These are phyloP conservation scores for Centropristis striata DNA, from an alignment of 2,113 vertebrate genomes.

Conservation along the genomic window DNA sequence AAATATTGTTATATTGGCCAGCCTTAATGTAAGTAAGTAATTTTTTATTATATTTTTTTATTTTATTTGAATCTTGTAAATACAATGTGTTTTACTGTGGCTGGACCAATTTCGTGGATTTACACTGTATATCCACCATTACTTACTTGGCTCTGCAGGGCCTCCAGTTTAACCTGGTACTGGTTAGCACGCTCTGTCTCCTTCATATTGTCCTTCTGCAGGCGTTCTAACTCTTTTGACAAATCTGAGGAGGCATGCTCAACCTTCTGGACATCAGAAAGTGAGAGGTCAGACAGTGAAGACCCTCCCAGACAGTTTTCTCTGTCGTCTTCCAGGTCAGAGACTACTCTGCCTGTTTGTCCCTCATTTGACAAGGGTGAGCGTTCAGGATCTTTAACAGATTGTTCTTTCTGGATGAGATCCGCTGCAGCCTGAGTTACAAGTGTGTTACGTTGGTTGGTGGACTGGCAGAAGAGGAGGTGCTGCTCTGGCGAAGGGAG, in stretches of 20 bases:
- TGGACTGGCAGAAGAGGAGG: constrained; percentile 72
- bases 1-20: too few relatives aligned
- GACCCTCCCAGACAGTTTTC: background rate
- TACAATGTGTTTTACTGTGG: background rate
- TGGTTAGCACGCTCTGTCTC: constrained; percentile 74
- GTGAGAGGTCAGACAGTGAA: constrained; percentile 7
- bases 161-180: constrained; percentile 81
- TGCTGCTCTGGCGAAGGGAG: constrained; percentile 66
- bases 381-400: constrained; percentile 6
- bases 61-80: background rate
- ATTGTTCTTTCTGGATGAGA: constrained; percentile 54
- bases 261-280: background rate
- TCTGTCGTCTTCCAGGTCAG: constrained; percentile 33
- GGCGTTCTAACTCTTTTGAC: constrained; percentile 68
- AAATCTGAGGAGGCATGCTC: constrained; percentile 28
- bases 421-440: constrained; percentile 60
- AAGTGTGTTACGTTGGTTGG: constrained; percentile 73
- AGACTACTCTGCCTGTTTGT: background rate
- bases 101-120: background rate
- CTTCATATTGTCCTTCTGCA: constrained; percentile 69
- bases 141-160: constrained; percentile 82
- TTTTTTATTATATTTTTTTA: too few relatives aligned
- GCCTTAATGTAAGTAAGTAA: too few relatives aligned
- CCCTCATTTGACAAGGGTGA: constrained; percentile 4
- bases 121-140: background rate